Percentiles rank a stretch among this genome's conserved stretches.
Conservation (phyloP, 2,113 vertebrate genomes). For the Rhinichthys klamathensis region DNA sequence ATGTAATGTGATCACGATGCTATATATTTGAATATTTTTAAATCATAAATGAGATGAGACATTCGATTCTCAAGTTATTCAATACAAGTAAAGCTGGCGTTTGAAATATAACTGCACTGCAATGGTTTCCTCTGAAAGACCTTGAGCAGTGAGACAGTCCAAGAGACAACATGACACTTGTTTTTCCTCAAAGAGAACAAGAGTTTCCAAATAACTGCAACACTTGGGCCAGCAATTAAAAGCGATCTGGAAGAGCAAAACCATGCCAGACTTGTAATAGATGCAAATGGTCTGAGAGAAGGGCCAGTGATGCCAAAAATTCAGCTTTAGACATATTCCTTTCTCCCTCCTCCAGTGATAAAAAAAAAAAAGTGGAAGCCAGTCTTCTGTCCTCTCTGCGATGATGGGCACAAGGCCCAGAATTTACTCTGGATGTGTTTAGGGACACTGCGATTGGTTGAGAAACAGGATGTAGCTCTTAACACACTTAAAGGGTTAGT, state of each 20-base stretch:
- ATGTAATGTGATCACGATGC: not conserved
- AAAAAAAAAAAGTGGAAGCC: not conserved
- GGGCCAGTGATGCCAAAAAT: not conserved
- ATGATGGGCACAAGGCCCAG: slow-evolving; percentile 13
- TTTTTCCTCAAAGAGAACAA: slow-evolving; percentile 12
- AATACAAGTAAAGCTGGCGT: not conserved
- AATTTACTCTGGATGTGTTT: not conserved
- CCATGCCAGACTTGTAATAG: slow-evolving; percentile 21
- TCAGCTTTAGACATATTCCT: not conserved
- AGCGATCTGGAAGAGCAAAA: slow-evolving; percentile 12
- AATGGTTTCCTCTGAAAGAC: slow-evolving; percentile 1
- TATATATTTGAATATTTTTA: not conserved
- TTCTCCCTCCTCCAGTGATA: not conserved
- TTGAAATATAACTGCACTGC: not conserved
- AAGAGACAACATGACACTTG: slow-evolving; percentile 12
- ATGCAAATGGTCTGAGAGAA: slow-evolving; percentile 4
- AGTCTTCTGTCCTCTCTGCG: slow-evolving; percentile 8
- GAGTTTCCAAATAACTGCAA: slow-evolving; percentile 31
- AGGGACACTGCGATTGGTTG: not conserved
- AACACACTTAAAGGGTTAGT: not conserved
- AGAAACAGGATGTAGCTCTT: not conserved
- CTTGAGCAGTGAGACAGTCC: not conserved
- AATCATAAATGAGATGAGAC: too few species aligned
- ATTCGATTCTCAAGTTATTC: not conserved
- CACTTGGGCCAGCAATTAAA: slow-evolving; percentile 22